Evolutionary conservation across 2,797 vertebrate genomes (phyloP).

Genomic region (Menidia menidia): DNA sequence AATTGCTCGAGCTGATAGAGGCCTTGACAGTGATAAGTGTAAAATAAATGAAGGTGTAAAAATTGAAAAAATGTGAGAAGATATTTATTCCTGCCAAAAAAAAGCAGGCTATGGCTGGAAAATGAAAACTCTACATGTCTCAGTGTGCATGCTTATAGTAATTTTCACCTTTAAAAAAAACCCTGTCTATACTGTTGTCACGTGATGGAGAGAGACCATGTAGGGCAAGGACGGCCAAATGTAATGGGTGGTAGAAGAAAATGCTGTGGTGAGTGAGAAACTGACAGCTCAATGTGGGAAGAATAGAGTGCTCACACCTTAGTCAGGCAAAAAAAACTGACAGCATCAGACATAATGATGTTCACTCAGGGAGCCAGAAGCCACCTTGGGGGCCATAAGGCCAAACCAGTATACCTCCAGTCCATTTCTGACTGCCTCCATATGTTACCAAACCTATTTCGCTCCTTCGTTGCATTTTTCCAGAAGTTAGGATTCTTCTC

Average conservation of each 20-base stretch:
- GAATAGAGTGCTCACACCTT: constrained; percentile 71
- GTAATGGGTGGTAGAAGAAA: constrained; percentile 28
- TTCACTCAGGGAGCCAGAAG: constrained; percentile 71
- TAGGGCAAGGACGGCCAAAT: constrained; percentile 29
- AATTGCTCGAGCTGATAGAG: background rate
- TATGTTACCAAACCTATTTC: constrained; percentile 6
- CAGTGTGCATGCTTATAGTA: constrained; percentile 6
- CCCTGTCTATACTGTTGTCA: constrained; percentile 33
- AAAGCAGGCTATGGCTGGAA: background rate
- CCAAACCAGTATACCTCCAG: constrained; percentile 49
- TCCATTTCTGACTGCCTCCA: constrained; percentile 28
- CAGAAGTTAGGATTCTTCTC: background rate
- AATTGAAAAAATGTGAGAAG: background rate
- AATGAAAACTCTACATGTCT: constrained; percentile 6
- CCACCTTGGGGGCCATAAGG: constrained; percentile 63
- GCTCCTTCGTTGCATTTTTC: background rate
- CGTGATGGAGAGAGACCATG: constrained; percentile 36
- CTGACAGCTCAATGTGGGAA: constrained; percentile 74
- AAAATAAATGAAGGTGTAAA: background rate
- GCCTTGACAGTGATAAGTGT: background rate
- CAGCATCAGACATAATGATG: constrained; percentile 80
- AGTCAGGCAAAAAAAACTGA: constrained; percentile 73
- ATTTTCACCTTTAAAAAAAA: constrained; percentile 29
- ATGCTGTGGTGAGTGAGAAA: constrained; percentile 61
- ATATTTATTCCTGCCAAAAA: background rate